These are phyloP conservation scores for Centropus bengalensis DNA, from an alignment of 2,113 vertebrate species.

Conservation along the genomic window DNA sequence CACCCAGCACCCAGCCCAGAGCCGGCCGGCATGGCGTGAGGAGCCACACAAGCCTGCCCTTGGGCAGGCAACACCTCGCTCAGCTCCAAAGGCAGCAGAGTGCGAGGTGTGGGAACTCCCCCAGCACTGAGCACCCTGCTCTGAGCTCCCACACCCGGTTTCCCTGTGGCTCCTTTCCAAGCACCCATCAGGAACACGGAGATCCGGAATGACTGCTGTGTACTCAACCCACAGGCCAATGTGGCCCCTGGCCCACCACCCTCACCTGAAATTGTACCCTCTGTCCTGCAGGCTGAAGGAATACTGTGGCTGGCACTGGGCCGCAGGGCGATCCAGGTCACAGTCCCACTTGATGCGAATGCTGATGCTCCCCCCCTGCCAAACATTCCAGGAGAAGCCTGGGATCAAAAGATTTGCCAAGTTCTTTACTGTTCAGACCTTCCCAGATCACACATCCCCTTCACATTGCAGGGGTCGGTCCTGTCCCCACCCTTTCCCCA, in stretches of 20 bases:
- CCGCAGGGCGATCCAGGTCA: slow-evolving; percentile 34
- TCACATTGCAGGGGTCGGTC: not conserved
- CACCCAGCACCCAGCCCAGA: not conserved
- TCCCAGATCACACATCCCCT: not conserved
- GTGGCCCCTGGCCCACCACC: too few species aligned
- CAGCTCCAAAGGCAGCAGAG: not conserved
- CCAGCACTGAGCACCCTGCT: not conserved
- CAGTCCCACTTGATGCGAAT: slow-evolving; percentile 75
- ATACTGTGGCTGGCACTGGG: slow-evolving; percentile 66
- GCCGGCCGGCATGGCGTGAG: fast-evolving
- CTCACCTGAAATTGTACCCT: slow-evolving; percentile 79
- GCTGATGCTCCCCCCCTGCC: slow-evolving; percentile 72
- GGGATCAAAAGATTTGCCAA: not conserved
- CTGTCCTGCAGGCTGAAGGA: slow-evolving; percentile 74
- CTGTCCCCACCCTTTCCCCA: not conserved
- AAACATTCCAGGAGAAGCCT: not conserved
- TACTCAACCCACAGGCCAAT: not conserved
- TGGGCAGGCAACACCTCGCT: not conserved
- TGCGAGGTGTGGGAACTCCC: not conserved
- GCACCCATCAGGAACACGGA: not conserved
- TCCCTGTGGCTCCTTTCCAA: not conserved
- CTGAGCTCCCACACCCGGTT: fast-evolving
- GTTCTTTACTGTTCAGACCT: not conserved
- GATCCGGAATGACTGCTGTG: fast-evolving
- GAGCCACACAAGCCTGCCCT: not conserved